Conservation (phyloP, 2,888 invertebrate genomes). For the Lasioglossum leucozonium region DNA sequence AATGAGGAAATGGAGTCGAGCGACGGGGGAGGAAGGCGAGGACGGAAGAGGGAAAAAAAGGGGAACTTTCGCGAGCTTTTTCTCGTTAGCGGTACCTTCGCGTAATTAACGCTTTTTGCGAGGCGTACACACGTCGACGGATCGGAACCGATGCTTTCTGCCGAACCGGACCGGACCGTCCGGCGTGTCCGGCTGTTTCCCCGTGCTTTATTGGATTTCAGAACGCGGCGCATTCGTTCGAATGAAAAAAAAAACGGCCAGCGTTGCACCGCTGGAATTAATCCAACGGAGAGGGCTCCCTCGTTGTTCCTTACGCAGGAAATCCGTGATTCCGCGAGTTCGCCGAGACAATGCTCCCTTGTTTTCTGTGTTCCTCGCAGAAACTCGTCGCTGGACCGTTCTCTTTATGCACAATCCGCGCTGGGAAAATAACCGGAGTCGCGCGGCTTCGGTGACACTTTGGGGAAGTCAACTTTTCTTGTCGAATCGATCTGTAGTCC, state of each 20-base stretch:
- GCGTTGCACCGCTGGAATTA: constrained; percentile 39
- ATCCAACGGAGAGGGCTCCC: constrained; percentile 28
- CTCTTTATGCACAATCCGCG: not conserved
- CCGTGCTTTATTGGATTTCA: constrained; percentile 48
- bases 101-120: constrained; percentile 57
- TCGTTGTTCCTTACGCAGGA: constrained; percentile 41
- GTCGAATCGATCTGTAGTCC: not conserved
- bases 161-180: constrained; percentile 5
- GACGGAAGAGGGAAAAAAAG: not conserved
- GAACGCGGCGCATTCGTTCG: constrained; percentile 14
- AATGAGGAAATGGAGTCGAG: not conserved
- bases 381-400: not conserved
- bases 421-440: not conserved
- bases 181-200: constrained; percentile 31
- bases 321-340: constrained; percentile 8
- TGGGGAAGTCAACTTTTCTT: not conserved
- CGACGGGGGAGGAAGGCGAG: not conserved
- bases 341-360: constrained; percentile 13
- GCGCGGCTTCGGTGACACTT: not conserved
- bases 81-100: constrained; percentile 45
- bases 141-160: constrained; percentile 34
- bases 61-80: constrained; percentile 43
- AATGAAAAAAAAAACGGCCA: constrained; percentile 20
- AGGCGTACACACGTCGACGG: constrained; percentile 1
- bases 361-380: constrained; percentile 8